Base-by-base conservation (phyloP, 2,113 vertebrate genomes). In the Paralichthys olivaceus region DNA sequence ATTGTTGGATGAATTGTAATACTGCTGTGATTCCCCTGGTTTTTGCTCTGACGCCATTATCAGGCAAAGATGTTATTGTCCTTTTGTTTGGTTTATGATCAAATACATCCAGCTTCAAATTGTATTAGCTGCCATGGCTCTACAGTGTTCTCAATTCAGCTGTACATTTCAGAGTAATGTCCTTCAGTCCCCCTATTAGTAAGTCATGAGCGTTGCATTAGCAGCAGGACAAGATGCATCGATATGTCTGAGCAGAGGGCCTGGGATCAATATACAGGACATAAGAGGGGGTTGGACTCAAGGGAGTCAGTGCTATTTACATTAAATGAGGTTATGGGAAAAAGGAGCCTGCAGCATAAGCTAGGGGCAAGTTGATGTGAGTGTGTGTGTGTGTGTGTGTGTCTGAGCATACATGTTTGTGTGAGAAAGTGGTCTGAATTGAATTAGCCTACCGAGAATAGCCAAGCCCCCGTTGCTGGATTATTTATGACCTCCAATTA, bases 391-490 rank as follows among this genome's bases (percentile, higher is more conserved):
- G 26, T 19, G 22, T 25, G 32, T 4, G 34, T 25, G 2, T 8
- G 25, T 77, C 37, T 72, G 55, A 13, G 55, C 5, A 32, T 73
- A 45, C 19, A 79, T 55, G 12, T 73, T 53, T 20, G 55, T 15
- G 37, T 73, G 51, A 20, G 83, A 87, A 67, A 86, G 69, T 74
- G 56, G 81, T 57, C 62, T 49, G 61, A 58, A 83, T 78, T 90
- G 58, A 87, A 89, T 84, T 64, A 88, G 60, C 75, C 13, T 28
- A 40, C 83, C 79, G 63, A 87, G 72, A 90, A 90, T 81, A 91
- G 84, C 80, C 28, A 45, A 85, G 66, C 58, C 22, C 17, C 45
- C 61, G 25, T 22, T 61, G 49, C 64, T 40, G 51, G 49, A 81
- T 91, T 49, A 80, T 91, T 84, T 84, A 89, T 82, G 49, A 60